Evolutionary conservation across 1,140 invertebrate genomes (phyloP), one percentile per base, ranked within the genome.

Genomic region (Teleogryllus occipitalis): DNA sequence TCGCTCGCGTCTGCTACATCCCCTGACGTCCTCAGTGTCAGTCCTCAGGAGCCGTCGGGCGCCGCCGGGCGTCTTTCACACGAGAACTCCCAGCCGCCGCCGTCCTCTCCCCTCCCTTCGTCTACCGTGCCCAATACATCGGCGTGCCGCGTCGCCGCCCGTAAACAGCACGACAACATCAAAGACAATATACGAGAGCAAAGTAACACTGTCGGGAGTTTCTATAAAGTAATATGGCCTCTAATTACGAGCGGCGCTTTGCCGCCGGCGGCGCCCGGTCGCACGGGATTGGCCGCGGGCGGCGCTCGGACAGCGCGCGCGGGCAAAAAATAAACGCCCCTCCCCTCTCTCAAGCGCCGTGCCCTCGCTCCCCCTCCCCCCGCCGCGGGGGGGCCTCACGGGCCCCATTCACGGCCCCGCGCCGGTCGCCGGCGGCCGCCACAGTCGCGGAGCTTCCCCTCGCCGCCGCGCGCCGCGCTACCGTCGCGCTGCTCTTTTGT

Each of bases 171-270:
- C 54, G 54, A 39, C 54, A 18, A 65, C 54, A 65, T 65, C 18
- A 65, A 65, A 65, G 54, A 65, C 54, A 65, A 65, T 65, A 65
- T 65, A 65, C 54, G 54, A 65, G 54, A 65, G 54, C 18, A 7
- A 65, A 65, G 54, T 65, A 65, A 65, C 54, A 65, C 54, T 65
- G 54, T 65, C 54, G 54, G 54, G 54, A 65, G 54, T 65, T 65
- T 7, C 54, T 65, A 65, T 65, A 18, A 18, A 65, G 54, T 65
- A 65, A 65, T 65, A 65, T 65, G 54, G 54, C 54, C 54, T 65
- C 54, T 65, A 65, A 65, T 65, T 65, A 65, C 18, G 54, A 18
- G 54, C 54, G 0, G 18, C 10, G 54, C 54, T 14, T 10, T 14
- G 54, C 54, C 54, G 54, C 10, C 54, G 54, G 54, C 54, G 54